Evolutionary conservation across 2,113 vertebrate species (phyloP).

Genomic region (Oostethus manadensis): DNA sequence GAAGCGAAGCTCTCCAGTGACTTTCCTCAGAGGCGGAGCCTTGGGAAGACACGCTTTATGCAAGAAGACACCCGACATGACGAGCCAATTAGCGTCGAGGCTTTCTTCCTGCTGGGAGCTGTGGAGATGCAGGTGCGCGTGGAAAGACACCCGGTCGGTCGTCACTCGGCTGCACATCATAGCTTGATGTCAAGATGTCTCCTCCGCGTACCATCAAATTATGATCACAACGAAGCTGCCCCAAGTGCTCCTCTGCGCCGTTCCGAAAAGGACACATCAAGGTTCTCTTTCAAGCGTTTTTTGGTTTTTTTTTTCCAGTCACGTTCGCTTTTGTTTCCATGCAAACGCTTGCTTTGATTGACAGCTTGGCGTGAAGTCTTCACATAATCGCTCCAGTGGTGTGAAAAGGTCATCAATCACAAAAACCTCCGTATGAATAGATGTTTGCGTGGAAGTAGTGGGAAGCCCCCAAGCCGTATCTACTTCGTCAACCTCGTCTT

Average conservation of each 20-base stretch:
- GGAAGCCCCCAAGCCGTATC: constrained; percentile 60
- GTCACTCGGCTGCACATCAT: constrained; percentile 55
- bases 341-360: constrained; percentile 68
- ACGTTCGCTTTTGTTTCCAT: constrained; percentile 59
- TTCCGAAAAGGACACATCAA: constrained; percentile 42
- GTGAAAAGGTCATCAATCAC: constrained; percentile 74
- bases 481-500: constrained; percentile 63
- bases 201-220: constrained; percentile 34
- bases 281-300: constrained; percentile 36
- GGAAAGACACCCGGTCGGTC: constrained; percentile 59
- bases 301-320: constrained; percentile 47
- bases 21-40: constrained; percentile 22
- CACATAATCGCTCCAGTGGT: constrained; percentile 70
- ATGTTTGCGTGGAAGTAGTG: constrained; percentile 52
- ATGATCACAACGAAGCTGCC: not conserved
- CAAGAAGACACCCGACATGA: constrained; percentile 51
- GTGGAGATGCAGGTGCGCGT: constrained; percentile 57
- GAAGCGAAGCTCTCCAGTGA: constrained; percentile 27
- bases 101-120: constrained; percentile 49
- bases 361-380: constrained; percentile 70
- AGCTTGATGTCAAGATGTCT: constrained; percentile 49
- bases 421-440: constrained; percentile 65
- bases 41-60: constrained; percentile 31
- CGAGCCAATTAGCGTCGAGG: constrained; percentile 63
- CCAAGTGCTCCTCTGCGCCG: constrained; percentile 6